Evolutionary conservation across 2,888 invertebrate species (phyloP).

Genomic region (Sesia apiformis): DNA sequence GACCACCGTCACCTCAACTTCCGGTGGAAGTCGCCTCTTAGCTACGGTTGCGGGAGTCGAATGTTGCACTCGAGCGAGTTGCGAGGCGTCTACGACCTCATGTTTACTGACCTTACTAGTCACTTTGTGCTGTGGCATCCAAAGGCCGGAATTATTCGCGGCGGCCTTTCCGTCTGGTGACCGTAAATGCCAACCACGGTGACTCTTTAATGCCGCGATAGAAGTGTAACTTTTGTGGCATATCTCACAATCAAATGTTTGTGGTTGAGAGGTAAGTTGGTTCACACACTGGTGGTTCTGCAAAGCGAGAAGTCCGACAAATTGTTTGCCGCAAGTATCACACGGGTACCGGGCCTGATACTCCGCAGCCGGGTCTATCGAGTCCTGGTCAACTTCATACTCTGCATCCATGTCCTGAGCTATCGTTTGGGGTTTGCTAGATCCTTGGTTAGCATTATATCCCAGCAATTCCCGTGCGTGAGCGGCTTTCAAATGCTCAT

Average conservation of each 20-base stretch:
- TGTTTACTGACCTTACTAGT: constrained; percentile 68
- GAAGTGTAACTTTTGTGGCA: constrained; percentile 80
- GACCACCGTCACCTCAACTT: constrained; percentile 67
- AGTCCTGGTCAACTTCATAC: constrained; percentile 52
- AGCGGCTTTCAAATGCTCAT: constrained; percentile 77
- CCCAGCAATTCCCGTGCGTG: constrained; percentile 68
- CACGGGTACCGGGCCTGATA: constrained; percentile 72
- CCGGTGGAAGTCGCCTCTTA: constrained; percentile 62
- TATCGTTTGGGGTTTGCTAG: constrained; percentile 44
- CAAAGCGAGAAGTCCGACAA: constrained; percentile 65
- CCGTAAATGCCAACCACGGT: constrained; percentile 79
- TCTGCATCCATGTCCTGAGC: constrained; percentile 43
- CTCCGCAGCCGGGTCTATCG: constrained; percentile 49
- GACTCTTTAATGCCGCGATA: constrained; percentile 78
- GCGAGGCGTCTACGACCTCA: constrained; percentile 53
- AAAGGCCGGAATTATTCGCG: constrained; percentile 64
- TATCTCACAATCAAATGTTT: constrained; percentile 76
- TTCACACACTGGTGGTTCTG: constrained; percentile 73
- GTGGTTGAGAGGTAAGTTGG: constrained; percentile 39
- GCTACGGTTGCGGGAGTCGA: constrained; percentile 30
- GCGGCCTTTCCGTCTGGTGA: constrained; percentile 72
- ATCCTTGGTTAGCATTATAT: constrained; percentile 57
- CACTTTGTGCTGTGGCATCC: constrained; percentile 72
- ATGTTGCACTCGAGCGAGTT: constrained; percentile 38
- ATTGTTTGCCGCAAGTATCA: constrained; percentile 70